Evolutionary conservation across 2,113 vertebrate species (phyloP), one percentile per base, ranked within the genome.

Genomic region (Carassius auratus): DNA sequence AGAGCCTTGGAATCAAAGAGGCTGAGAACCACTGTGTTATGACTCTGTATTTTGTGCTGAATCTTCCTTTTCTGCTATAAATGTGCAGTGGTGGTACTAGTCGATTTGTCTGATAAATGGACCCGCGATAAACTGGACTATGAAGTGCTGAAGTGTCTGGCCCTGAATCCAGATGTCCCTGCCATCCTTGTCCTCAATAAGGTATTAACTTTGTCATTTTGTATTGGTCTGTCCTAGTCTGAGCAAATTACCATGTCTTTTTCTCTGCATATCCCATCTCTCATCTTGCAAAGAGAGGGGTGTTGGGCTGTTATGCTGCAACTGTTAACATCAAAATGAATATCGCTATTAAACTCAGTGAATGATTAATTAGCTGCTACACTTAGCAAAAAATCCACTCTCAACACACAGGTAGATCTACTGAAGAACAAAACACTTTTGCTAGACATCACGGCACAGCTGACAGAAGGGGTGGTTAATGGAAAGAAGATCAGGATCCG

Each of bases 121-220:
- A 96, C 92, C 0, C 91, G 95, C 76, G 91, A 85, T 77, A 92
- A 68, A 12, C 93, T 99, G 26, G 95, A 94, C 88, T 92, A 90
- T 0, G 96, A 98, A 90, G 92, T 98, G 89, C 93, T 97, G 76
- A 94, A 89, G 88, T 97, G 96, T 79, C 91, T 99, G 3, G 90
- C 94, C 9, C 55, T 88, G 77, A 94, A 97, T 75, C 91, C 95
- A 0, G 84, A 94, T 45, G 90, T 96, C 84, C 97, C 98, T 66
- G 96, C 97, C 5, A 52, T 99, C 71, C 95, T 99, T 21, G 95
- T 98, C 76, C 93, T 99, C 87, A 99, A 99, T 91, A 99, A 99
- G 96, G 98, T 98, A 89, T 23, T 73, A 50, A 8, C 23, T 13
- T 0, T 71, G 62, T 50, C n/a, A 26, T 30, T 80, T 2, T 61